A percentile compares a stretch with the other conserved stretches of the same genome.
Conservation (phyloP, 2,888 invertebrate genomes). For the Neoascia interrupta region DNA sequence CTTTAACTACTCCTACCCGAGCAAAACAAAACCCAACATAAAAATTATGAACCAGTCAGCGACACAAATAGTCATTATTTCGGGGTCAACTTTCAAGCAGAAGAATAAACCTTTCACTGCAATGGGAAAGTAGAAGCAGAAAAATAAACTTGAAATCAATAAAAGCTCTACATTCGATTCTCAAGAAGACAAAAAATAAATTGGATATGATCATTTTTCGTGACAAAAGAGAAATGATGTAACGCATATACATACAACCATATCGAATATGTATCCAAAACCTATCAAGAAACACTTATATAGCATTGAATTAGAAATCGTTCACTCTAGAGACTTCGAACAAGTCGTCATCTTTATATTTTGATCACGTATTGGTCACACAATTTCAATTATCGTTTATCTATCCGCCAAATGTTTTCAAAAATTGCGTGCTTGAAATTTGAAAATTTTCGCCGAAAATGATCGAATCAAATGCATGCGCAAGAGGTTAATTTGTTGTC, state of each 20-base stretch:
- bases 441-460: not conserved
- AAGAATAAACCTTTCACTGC: too few species aligned
- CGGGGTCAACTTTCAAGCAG: too few species aligned
- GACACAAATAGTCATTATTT: too few species aligned
- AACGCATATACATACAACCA: not conserved
- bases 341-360: not conserved
- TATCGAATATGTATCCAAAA: not conserved
- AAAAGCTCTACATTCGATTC: too few species aligned
- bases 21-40: too few species aligned
- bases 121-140: too few species aligned
- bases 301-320: conserved; percentile 43
- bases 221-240: conserved; percentile 16
- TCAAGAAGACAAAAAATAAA: too few species aligned
- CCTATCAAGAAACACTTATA: too few species aligned
- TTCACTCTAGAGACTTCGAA: conserved; percentile 17
- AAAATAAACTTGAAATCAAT: too few species aligned
- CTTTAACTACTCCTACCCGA: too few species aligned
- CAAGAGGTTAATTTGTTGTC: not conserved
- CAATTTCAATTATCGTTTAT: conserved; percentile 50
- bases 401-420: conserved; percentile 33
- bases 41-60: too few species aligned
- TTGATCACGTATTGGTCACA: conserved; percentile 22
- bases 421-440: conserved; percentile 38
- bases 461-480: conserved; percentile 10
- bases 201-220: not conserved